Percentiles rank a stretch among this genome's conserved stretches.
phyloP scores from a whole-genome alignment of 2,888 invertebrate genomes.

The Clitarchus hookeri region DNA sequence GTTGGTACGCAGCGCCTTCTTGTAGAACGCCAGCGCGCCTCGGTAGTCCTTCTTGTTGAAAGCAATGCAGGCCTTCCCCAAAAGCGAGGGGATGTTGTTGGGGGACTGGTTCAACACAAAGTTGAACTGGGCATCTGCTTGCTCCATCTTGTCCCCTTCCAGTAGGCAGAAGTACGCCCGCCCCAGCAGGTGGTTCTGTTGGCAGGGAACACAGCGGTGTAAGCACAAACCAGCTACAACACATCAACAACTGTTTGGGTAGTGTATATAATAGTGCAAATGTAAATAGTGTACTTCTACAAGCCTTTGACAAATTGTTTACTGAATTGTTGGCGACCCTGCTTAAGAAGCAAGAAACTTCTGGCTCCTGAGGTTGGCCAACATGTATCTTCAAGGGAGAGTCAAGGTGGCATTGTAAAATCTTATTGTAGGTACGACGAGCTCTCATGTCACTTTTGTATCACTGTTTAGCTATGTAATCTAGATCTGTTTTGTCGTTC shows the following conservation, averaged over 20 bases:
- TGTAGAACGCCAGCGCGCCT: slow-evolving; percentile 95
- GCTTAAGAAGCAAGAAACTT: too few species aligned
- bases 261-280: not conserved
- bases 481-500: too few species aligned
- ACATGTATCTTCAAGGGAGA: too few species aligned
- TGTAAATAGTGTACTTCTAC: too few species aligned
- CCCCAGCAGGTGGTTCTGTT: slow-evolving; percentile 92
- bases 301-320: too few species aligned
- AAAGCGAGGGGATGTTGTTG: slow-evolving; percentile 93
- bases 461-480: too few species aligned
- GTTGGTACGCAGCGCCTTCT: slow-evolving; percentile 94
- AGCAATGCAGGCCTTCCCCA: slow-evolving; percentile 98
- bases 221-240: not conserved
- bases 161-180: slow-evolving; percentile 97
- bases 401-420: too few species aligned
- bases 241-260: not conserved
- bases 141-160: slow-evolving; percentile 99
- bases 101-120: slow-evolving; percentile 95
- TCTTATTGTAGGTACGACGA: too few species aligned
- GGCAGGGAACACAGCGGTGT: slow-evolving; percentile 38
- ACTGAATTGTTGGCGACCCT: too few species aligned
- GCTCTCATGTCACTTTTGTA: too few species aligned
- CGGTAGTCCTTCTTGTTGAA: slow-evolving; percentile 97
- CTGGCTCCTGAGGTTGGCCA: too few species aligned
- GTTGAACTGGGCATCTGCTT: slow-evolving; percentile 99